Evolutionary conservation across 2,113 vertebrate species (phyloP).

Genomic region (Cephalopholis sonnerati): DNA sequence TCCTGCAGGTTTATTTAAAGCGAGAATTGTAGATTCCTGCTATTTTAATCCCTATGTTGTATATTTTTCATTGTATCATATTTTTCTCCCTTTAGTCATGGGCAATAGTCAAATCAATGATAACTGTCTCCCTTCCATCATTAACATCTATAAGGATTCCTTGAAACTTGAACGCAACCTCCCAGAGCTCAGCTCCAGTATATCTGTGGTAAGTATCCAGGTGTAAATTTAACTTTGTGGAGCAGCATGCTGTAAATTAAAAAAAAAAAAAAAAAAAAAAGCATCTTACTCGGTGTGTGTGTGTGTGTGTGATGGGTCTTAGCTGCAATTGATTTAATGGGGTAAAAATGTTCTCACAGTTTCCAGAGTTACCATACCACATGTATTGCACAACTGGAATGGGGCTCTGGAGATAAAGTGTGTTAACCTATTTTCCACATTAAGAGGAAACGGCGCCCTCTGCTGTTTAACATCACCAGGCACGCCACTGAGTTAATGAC

Average conservation of each 20-base stretch:
- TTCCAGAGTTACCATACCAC: conserved; percentile 16
- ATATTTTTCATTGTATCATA: neutral
- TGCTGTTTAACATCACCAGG: conserved; percentile 29
- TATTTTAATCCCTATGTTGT: neutral
- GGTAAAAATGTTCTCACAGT: neutral
- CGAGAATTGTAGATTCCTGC: neutral
- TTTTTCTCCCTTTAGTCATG: neutral
- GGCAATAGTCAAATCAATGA: neutral
- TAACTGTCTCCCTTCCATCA: neutral
- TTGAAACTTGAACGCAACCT: neutral
- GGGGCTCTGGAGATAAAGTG: conserved; percentile 17
- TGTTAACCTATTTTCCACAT: conserved; percentile 35
- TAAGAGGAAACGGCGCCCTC: conserved; percentile 53
- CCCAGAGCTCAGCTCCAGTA: neutral
- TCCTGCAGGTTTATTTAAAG: neutral
- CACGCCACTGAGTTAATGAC: neutral
- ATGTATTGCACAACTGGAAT: conserved; percentile 24
- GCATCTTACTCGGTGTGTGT: conserved; percentile 16
- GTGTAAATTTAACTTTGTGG: neutral
- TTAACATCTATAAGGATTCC: neutral
- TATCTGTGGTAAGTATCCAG: neutral
- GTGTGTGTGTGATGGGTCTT: conserved; percentile 32
- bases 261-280: neutral
- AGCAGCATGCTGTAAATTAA: neutral
- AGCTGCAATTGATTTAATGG: conserved; percentile 36